Conservation (phyloP, 1,140 invertebrate species). For the Rhyzopertha dominica region DNA sequence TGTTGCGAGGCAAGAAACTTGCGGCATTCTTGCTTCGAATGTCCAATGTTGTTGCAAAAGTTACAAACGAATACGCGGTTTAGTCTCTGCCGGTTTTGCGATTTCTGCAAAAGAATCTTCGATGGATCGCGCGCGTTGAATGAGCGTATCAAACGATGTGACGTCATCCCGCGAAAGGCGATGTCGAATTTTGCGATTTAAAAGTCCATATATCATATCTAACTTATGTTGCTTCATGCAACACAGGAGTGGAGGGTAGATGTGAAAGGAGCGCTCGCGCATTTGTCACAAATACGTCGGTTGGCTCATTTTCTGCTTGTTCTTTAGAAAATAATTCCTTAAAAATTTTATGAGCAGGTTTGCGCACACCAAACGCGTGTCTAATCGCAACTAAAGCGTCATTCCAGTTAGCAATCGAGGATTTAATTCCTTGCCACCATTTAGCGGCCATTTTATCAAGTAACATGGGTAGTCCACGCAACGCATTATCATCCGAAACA, state of each 20-base stretch:
- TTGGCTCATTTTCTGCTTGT: constrained; percentile 13
- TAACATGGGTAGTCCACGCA: constrained; percentile 42
- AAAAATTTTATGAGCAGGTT: constrained; percentile 20
- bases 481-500: constrained; percentile 40
- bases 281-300: constrained; percentile 16
- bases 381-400: constrained; percentile 14
- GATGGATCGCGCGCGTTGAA: constrained; percentile 3
- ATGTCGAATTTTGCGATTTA: constrained; percentile 18
- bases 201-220: constrained; percentile 23
- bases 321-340: constrained; percentile 20
- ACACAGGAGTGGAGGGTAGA: constrained; percentile 12
- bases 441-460: constrained; percentile 42
- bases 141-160: constrained; percentile 9
- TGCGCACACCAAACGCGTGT: constrained; percentile 14
- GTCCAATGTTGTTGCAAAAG: constrained; percentile 7
- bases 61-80: constrained; percentile 1
- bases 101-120: background rate
- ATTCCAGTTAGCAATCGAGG: constrained; percentile 3
- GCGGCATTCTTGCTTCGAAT: constrained; percentile 9
- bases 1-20: background rate
- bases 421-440: constrained; percentile 47
- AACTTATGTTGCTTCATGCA: constrained; percentile 10
- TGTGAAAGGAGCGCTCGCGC: constrained; percentile 17
- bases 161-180: constrained; percentile 11
- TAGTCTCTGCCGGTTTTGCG: too few species aligned